Base-by-base conservation (phyloP, 2,113 vertebrate genomes). In the Pseudopipra pipra region DNA sequence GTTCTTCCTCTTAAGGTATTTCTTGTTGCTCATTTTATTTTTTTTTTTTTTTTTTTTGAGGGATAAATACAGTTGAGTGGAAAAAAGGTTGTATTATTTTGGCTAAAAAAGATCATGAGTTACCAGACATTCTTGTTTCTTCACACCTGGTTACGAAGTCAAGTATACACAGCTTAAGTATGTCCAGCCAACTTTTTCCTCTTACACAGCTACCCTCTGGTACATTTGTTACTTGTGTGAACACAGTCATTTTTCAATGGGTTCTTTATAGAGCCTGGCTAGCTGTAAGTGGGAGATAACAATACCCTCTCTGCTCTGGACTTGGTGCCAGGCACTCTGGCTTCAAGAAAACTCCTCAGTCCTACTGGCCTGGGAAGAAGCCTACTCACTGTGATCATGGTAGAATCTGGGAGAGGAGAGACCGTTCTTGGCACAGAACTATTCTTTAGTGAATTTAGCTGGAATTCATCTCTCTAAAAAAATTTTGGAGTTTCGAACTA, bases 1-100 rank as follows among this genome's bases (percentile, higher is more conserved):
- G 98, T 98, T 66, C 97, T 99, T 91, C 98, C 98, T n/a, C 97
- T 99, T 51, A 99, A 99, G 98, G 98, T 99, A 94, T 68, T 81
- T 86, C 3, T 3, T 80, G 54, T n/a, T 46, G 22, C 51, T 70
- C 0, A 7, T 49, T 88, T 78, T 54, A 6, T 52, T 61, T 65
- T 52, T 49, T 88, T 61, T 65, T 52, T 49, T 88, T 65, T n/a
- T n/a, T n/a, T n/a, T 56, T 89, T 51, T 86, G 39, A 72, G 65
- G 14, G 39, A 31, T 77, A 1, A 46, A 24, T 85, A 9, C 31
- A 31, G 28, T 22, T n/a, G 27, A 84, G 8, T 68, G 23, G n/a
- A 33, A 61, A 83, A 82, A 58, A n/a, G 2, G 1, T 31, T 1
- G 0, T 1, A 0, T 55, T 67, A 31, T 73, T 79, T 95, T 79